Conservation (phyloP, 1,140 invertebrate species). For the Hyposmocoma kahamanoa region DNA sequence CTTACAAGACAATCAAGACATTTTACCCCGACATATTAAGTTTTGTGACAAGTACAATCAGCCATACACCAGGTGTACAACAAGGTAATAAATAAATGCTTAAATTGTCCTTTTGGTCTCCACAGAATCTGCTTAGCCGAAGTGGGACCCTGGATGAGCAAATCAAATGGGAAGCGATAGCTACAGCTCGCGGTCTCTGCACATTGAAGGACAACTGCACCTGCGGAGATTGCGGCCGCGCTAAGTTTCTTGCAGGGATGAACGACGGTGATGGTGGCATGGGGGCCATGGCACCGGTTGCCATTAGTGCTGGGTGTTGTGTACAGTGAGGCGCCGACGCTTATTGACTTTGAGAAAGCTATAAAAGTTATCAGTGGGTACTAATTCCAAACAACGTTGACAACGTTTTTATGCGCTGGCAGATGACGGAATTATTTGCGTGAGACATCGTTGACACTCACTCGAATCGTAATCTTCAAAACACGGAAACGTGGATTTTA, state of each 20-base stretch:
- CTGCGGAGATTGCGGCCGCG: constrained; percentile 46
- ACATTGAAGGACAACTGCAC: constrained; percentile 55
- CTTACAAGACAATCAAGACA: too few species aligned
- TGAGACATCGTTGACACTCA: too few species aligned
- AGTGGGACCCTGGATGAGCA: constrained; percentile 48
- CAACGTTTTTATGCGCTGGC: too few species aligned
- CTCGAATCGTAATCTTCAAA: too few species aligned
- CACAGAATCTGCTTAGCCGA: constrained; percentile 49
- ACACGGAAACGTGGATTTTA: too few species aligned
- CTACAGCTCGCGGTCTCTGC: constrained; percentile 50
- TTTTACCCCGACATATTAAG: too few species aligned
- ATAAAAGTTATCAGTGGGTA: not conserved
- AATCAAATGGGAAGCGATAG: constrained; percentile 62
- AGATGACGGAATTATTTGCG: too few species aligned
- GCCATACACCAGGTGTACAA: too few species aligned
- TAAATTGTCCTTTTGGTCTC: too few species aligned
- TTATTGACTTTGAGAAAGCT: constrained; percentile 1
- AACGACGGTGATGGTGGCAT: constrained; percentile 53
- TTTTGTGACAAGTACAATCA: too few species aligned
- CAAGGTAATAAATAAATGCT: too few species aligned
- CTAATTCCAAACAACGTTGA: too few species aligned
- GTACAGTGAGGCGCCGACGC: constrained; percentile 30
- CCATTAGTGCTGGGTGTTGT: constrained; percentile 44
- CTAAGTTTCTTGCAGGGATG: constrained; percentile 41
- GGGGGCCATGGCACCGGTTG: constrained; percentile 44